Evolutionary conservation across 2,113 vertebrate genomes (phyloP).

Genomic region (Chloebia gouldiae): DNA sequence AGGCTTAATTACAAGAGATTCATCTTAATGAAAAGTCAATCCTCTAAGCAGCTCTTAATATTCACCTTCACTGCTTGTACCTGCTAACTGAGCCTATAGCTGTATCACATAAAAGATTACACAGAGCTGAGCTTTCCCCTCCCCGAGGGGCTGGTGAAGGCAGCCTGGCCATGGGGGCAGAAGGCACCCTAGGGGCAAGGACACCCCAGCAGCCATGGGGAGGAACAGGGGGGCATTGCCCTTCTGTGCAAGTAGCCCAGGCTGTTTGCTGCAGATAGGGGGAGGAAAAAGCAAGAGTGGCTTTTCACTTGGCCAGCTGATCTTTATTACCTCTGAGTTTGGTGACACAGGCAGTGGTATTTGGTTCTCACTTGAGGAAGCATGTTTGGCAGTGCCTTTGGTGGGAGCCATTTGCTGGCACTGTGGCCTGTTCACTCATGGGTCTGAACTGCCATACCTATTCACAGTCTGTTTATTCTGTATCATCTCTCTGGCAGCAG

Average conservation of each 20-base stretch:
- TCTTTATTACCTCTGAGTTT: not conserved
- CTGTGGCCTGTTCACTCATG: not conserved
- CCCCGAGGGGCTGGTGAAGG: not conserved
- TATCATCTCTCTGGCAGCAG: not conserved
- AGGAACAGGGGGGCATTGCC: accelerated
- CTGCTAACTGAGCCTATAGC: not conserved
- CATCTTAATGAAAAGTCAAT: slow-evolving; percentile 30
- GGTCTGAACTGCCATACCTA: not conserved
- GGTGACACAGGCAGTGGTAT: not conserved
- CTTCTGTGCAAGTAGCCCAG: not conserved
- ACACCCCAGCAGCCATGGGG: accelerated
- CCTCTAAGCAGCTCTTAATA: slow-evolving; percentile 3
- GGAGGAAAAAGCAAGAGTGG: not conserved
- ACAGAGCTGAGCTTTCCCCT: not conserved
- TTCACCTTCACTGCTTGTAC: not conserved
- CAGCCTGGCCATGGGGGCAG: not conserved
- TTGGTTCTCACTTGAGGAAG: not conserved
- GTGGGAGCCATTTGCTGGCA: not conserved
- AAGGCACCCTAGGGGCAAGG: not conserved
- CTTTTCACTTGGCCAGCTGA: not conserved
- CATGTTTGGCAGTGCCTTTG: not conserved
- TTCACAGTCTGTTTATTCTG: not conserved
- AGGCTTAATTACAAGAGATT: slow-evolving; percentile 39
- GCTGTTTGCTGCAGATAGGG: not conserved
- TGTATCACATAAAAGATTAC: not conserved